phyloP scores from a whole-genome alignment of 1,140 invertebrate genomes.

The Gryon sp. region DNA sequence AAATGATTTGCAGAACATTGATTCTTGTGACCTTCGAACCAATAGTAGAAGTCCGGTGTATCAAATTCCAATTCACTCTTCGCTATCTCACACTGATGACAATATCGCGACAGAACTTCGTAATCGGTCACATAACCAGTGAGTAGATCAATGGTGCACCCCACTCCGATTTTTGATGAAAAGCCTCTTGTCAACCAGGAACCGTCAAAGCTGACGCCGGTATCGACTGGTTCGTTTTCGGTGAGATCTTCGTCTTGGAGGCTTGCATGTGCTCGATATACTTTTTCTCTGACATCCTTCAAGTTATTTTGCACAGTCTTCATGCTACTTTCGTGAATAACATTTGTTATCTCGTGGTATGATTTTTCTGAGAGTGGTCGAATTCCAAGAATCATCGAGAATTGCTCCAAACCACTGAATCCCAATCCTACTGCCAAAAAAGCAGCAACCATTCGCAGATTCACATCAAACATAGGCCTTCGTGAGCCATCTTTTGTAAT shows the following conservation, averaged over 20 bases:
- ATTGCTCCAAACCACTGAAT: conserved; percentile 19
- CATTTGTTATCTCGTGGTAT: conserved; percentile 20
- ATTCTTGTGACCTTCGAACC: conserved; percentile 28
- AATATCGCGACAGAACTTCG: conserved; percentile 33
- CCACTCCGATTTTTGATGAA: conserved; percentile 36
- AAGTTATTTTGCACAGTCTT: conserved; percentile 21
- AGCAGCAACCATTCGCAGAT: not conserved
- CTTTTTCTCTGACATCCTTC: conserved; percentile 13
- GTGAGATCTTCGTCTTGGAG: not conserved
- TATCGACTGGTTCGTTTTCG: not conserved
- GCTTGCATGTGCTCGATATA: conserved; percentile 7
- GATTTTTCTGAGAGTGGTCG: not conserved
- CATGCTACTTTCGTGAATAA: conserved; percentile 15
- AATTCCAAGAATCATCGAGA: conserved; percentile 12
- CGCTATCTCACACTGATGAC: conserved; percentile 20
- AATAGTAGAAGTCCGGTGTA: conserved; percentile 21
- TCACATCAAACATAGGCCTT: too few species aligned
- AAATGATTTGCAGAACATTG: conserved; percentile 21
- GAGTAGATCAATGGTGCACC: conserved; percentile 29
- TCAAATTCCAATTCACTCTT: conserved; percentile 16
- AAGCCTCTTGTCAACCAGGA: conserved; percentile 21
- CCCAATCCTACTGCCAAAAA: conserved; percentile 23
- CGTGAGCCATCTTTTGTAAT: too few species aligned
- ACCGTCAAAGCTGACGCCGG: conserved; percentile 14
- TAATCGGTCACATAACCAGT: conserved; percentile 40